A percentile compares a stretch with the other conserved stretches of the same genome.
These are phyloP conservation scores for Andrena minutula DNA, from an alignment of 2,888 invertebrate species.

Conservation along the genomic window DNA sequence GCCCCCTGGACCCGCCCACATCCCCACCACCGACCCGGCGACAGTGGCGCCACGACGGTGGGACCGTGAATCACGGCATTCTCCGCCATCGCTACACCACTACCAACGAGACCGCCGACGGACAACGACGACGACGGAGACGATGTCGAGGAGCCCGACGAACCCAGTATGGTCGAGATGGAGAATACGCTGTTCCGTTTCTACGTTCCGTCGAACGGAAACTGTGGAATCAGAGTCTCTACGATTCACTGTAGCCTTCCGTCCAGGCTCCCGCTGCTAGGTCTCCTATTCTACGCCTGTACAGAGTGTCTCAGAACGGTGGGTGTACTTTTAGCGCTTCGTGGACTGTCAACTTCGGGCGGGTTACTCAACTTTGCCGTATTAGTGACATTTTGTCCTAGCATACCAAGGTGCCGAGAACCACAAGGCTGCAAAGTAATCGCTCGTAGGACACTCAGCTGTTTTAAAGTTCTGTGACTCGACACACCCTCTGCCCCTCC, in stretches of 20 bases:
- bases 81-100: conserved; percentile 85
- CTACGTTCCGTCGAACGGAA: neutral
- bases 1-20: conserved; percentile 75
- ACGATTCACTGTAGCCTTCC: neutral
- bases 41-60: conserved; percentile 78
- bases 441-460: too few species aligned
- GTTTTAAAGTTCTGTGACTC: too few species aligned
- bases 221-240: neutral
- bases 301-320: neutral
- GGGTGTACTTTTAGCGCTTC: too few species aligned
- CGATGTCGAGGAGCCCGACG: conserved; percentile 28
- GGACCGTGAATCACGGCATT: conserved; percentile 66
- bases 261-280: neutral
- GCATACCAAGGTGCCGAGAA: too few species aligned
- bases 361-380: too few species aligned
- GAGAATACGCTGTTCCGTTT: conserved; percentile 23
- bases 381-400: too few species aligned
- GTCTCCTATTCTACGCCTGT: neutral
- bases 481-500: neutral
- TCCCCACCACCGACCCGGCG: conserved; percentile 66
- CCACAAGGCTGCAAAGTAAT: too few species aligned
- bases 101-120: conserved; percentile 71
- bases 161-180: conserved; percentile 18
- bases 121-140: conserved; percentile 49
- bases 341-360: too few species aligned